These are phyloP conservation scores for Dromas ardeola DNA, from an alignment of 2,113 vertebrate species.

Conservation along the genomic window DNA sequence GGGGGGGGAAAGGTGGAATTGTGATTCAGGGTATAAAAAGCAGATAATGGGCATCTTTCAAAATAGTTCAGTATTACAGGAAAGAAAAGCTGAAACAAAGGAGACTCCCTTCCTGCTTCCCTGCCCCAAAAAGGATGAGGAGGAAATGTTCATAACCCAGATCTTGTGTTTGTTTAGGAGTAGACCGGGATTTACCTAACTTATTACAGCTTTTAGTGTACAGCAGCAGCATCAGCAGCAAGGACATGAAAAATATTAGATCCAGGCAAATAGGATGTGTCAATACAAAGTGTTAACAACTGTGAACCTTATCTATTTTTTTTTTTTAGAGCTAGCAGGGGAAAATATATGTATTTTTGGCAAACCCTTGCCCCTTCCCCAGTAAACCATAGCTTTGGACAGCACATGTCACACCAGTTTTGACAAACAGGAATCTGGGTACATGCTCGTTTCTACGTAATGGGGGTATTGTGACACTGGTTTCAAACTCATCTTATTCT, in stretches of 20 bases:
- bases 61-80: neutral
- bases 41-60: neutral
- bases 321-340: neutral
- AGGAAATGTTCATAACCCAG: neutral
- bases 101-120: neutral
- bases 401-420: neutral
- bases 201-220: constrained; percentile 37
- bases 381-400: neutral
- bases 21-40: neutral
- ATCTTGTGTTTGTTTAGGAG: neutral
- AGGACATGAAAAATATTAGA: constrained; percentile 23
- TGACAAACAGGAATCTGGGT: neutral
- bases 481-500: neutral
- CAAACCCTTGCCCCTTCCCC: neutral
- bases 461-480: neutral
- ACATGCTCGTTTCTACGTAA: neutral
- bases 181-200: constrained; percentile 31
- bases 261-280: constrained; percentile 5
- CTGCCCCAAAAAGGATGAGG: neutral
- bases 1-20: neutral
- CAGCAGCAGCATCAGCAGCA: neutral
- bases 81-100: neutral
- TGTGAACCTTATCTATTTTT: neutral
- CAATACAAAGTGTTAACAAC: neutral
- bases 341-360: neutral